phyloP scores from a whole-genome alignment of 2,888 invertebrate genomes.

The Baccha elongata region DNA sequence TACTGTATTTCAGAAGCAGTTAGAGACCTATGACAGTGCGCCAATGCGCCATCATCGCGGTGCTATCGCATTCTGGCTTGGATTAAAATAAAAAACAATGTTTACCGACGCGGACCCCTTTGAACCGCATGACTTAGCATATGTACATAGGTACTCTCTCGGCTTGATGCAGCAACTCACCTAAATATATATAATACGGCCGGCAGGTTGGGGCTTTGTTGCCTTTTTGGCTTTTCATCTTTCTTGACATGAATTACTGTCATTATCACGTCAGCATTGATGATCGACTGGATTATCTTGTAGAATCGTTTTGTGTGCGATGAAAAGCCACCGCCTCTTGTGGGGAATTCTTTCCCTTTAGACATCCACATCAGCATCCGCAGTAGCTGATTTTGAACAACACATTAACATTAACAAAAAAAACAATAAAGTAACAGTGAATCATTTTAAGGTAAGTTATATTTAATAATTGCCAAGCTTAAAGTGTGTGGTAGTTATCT shows the following conservation, averaged over 20 bases:
- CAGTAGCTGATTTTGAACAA: conserved; percentile 64
- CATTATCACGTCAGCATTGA: conserved; percentile 72
- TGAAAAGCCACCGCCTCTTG: conserved; percentile 71
- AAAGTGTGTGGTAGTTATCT: conserved; percentile 24
- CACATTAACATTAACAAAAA: conserved; percentile 53
- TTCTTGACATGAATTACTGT: conserved; percentile 72
- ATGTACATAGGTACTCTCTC: too few species aligned
- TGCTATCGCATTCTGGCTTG: conserved; percentile 2
- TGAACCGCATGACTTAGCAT: conserved; percentile 67
- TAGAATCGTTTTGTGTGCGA: conserved; percentile 66
- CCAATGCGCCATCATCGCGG: background rate
- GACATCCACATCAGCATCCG: conserved; percentile 22
- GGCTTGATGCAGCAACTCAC: conserved; percentile 46
- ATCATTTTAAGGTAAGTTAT: conserved; percentile 16
- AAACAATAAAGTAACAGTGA: conserved; percentile 26
- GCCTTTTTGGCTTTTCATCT: conserved; percentile 64
- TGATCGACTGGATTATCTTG: conserved; percentile 71
- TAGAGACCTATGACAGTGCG: conserved; percentile 4
- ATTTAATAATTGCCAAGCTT: conserved; percentile 32
- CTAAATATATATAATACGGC: conserved; percentile 38
- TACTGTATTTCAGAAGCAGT: conserved; percentile 46
- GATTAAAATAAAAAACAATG: conserved; percentile 43
- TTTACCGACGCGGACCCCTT: conserved; percentile 58
- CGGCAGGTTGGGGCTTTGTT: conserved; percentile 60
- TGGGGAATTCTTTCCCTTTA: conserved; percentile 38